Base-by-base conservation (phyloP, 2,797 vertebrate genomes). In the Tangara arthus region DNA sequence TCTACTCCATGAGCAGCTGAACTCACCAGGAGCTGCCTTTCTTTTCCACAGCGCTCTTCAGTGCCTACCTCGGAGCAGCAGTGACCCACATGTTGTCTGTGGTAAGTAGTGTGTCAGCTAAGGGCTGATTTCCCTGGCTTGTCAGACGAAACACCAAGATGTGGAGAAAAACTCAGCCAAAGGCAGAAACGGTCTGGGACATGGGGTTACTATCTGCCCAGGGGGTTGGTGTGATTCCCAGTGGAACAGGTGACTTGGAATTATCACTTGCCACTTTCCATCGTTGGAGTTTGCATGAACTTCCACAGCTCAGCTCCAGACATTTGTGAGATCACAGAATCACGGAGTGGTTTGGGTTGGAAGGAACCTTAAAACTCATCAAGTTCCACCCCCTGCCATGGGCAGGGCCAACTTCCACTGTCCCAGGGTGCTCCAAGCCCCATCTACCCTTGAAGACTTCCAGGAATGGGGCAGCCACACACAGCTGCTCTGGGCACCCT, bases 41-140 rank as follows among this genome's bases (percentile, higher is more conserved):
- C 79, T 85, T 84, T 89, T 93, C 55, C 61, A 75, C 86, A 99
- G 99, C 98, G 3, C 98, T 99, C 94, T 99, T 99, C 97, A 99
- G 98, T 69, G 99, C 99, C 12, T 99, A 99, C 93, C 96, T 99
- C 41, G 98, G 98, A 97, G 98, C 98, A n/a, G 98, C 98, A 46
- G 97, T 99, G 32, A 93, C 97, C 64, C 99, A 98, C 65, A 94
- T 99, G 30, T 97, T 99, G 98, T 98, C 99, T 9, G 97, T 94
- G 89, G 99, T 99, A 97, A 98, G 98, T 97, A 17, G 30, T 8
- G 11, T 18, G 3, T 39, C 55, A 80, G 27, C 34, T 27, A 39
- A 59, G n/a, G 21, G 21, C 22, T 32, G 30, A 19, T 70, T 84
- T 87, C 32, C 23, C 32, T 56, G 28, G 11, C 22, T 65, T 46